phyloP scores from a whole-genome alignment of 2,888 invertebrate genomes.

The Tipula vernalis region DNA sequence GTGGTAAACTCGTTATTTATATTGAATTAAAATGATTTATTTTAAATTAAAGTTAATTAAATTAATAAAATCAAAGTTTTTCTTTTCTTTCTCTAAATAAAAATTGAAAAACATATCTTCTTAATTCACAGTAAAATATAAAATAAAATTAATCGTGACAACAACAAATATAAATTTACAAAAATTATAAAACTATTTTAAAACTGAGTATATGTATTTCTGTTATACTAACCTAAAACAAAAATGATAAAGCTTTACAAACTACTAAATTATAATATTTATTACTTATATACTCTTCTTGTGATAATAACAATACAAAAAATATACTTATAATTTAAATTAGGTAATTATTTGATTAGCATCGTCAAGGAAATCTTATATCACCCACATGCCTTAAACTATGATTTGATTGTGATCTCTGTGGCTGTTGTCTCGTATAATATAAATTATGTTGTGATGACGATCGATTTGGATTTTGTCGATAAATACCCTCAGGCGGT shows the following conservation, averaged over 20 bases:
- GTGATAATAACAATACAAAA: not conserved
- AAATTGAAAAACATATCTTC: not conserved
- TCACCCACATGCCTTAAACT: slow-evolving; percentile 51
- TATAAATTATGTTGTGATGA: slow-evolving; percentile 51
- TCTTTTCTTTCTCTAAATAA: not conserved
- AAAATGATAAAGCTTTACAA: not conserved
- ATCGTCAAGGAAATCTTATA: slow-evolving; percentile 48
- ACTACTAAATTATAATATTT: not conserved
- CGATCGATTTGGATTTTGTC: slow-evolving; percentile 40
- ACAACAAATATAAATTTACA: not conserved
- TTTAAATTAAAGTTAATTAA: not conserved
- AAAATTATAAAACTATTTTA: not conserved
- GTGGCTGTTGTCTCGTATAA: slow-evolving; percentile 27
- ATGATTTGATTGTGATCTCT: slow-evolving; percentile 47
- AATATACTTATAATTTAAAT: not conserved
- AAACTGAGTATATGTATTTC: not conserved
- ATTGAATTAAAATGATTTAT: not conserved
- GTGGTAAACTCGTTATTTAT: not conserved
- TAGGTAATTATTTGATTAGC: not conserved
- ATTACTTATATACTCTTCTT: not conserved
- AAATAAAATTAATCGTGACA: not conserved
- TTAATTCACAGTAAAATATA: too few relatives aligned
- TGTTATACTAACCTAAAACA: not conserved
- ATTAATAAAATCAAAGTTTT: not conserved
- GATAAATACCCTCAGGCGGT: slow-evolving; percentile 35